Percentiles rank a stretch among this genome's conserved stretches.
Conservation (phyloP, 2,113 vertebrate species). For the Xiphorhynchus elegans region DNA sequence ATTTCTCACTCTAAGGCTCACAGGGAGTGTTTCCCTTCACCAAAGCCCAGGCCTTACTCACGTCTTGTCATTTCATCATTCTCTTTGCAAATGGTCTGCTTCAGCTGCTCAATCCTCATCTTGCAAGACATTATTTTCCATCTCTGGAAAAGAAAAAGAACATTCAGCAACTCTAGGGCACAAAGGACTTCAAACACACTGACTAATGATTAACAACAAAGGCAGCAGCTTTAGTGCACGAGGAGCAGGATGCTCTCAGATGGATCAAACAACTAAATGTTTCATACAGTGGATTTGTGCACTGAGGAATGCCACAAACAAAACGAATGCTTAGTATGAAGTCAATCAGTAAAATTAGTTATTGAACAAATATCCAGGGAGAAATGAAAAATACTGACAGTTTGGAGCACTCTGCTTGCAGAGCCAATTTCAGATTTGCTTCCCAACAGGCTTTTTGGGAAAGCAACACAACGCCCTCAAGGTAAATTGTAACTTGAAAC, state of each 20-base stretch:
- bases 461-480: background rate
- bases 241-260: background rate
- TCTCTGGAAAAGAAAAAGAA: constrained; percentile 78
- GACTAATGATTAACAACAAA: constrained; percentile 21
- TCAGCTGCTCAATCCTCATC: constrained; percentile 94
- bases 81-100: constrained; percentile 89
- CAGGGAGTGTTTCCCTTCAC: background rate
- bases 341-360: background rate
- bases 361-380: background rate
- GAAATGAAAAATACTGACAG: background rate
- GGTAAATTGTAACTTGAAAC: background rate
- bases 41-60: constrained; percentile 71
- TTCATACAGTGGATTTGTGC: background rate
- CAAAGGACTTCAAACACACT: background rate
- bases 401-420: background rate
- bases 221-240: constrained; percentile 15
- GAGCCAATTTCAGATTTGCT: background rate
- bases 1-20: background rate
- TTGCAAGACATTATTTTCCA: constrained; percentile 99
- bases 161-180: constrained; percentile 38
- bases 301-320: background rate
- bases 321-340: background rate
- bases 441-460: background rate
- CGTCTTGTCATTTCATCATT: constrained; percentile 88
- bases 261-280: background rate